Conservation (phyloP, 2,888 invertebrate genomes). For the Drosophila affinis region DNA sequence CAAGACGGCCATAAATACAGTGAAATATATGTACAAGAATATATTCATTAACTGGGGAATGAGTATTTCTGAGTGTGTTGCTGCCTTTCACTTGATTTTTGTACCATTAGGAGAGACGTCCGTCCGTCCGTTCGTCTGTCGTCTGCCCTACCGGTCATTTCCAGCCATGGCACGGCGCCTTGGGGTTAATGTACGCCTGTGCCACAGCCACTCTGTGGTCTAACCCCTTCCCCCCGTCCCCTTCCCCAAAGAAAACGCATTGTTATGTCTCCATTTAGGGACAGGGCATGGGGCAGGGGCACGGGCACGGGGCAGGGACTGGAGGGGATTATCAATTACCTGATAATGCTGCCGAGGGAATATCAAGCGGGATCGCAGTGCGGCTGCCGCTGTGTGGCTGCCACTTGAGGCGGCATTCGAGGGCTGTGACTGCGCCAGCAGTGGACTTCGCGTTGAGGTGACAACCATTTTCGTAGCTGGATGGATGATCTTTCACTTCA, state of each 20-base stretch:
- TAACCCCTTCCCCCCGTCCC: conserved; percentile 11
- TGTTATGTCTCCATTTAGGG: conserved; percentile 1
- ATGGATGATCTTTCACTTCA: background rate
- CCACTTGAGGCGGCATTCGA: conserved; percentile 61
- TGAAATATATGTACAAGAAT: conserved; percentile 9
- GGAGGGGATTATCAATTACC: conserved; percentile 40
- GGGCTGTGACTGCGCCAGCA: conserved; percentile 69
- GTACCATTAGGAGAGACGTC: conserved; percentile 39
- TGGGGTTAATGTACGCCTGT: conserved; percentile 68
- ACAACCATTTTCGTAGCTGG: conserved; percentile 73
- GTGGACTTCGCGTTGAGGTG: conserved; percentile 81
- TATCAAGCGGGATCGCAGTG: conserved; percentile 80
- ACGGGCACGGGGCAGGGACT: background rate
- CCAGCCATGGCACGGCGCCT: conserved; percentile 51
- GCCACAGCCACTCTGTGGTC: conserved; percentile 10
- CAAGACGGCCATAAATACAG: background rate
- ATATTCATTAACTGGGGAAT: background rate
- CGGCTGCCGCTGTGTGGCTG: conserved; percentile 61
- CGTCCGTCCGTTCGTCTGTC: background rate
- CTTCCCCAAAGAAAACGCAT: background rate
- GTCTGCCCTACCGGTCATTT: conserved; percentile 46
- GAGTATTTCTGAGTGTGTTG: conserved; percentile 10
- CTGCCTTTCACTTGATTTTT: conserved; percentile 55
- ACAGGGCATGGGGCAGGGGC: background rate
- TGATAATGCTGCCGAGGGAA: conserved; percentile 82